Percentiles rank a stretch among this genome's conserved stretches.
Conservation (phyloP, 2,797 vertebrate genomes). For the Ctenopoma multispine region DNA sequence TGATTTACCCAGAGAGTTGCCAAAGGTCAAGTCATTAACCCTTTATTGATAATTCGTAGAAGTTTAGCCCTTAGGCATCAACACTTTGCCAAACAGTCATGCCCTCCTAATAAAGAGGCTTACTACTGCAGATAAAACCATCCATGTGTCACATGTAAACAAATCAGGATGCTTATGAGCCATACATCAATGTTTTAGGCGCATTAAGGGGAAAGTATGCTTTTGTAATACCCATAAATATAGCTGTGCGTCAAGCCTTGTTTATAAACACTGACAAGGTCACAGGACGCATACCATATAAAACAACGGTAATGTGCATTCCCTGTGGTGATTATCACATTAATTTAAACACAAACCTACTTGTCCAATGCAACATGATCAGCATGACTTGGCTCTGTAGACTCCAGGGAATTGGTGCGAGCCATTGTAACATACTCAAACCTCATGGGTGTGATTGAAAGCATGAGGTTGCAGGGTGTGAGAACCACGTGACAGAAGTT, state of each 20-base stretch:
- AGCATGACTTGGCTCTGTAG: conserved; percentile 68
- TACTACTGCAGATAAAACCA: conserved; percentile 39
- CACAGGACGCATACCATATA: conserved; percentile 21
- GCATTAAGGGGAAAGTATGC: conserved; percentile 17
- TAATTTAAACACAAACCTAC: conserved; percentile 70
- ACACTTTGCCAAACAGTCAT: conserved; percentile 61
- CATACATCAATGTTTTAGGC: conserved; percentile 17
- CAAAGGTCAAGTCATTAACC: conserved; percentile 81
- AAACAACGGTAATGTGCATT: conserved; percentile 35
- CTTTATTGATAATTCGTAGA: conserved; percentile 70
- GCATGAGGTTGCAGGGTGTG: conserved; percentile 77
- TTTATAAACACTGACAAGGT: conserved; percentile 20
- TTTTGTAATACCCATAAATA: conserved; percentile 1
- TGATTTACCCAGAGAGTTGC: conserved; percentile 57
- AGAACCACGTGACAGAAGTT: conserved; percentile 77
- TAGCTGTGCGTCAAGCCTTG: conserved; percentile 10
- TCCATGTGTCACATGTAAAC: conserved; percentile 54
- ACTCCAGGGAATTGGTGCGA: conserved; percentile 63
- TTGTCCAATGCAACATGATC: conserved; percentile 66
- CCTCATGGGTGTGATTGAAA: conserved; percentile 75
- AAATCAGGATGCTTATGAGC: conserved; percentile 30
- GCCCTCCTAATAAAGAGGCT: conserved; percentile 56
- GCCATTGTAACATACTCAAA: conserved; percentile 66
- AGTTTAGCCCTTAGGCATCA: conserved; percentile 64
- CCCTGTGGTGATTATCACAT: conserved; percentile 62